Evolutionary conservation across 2,113 vertebrate genomes (phyloP).

Genomic region (Etia nguti): DNA sequence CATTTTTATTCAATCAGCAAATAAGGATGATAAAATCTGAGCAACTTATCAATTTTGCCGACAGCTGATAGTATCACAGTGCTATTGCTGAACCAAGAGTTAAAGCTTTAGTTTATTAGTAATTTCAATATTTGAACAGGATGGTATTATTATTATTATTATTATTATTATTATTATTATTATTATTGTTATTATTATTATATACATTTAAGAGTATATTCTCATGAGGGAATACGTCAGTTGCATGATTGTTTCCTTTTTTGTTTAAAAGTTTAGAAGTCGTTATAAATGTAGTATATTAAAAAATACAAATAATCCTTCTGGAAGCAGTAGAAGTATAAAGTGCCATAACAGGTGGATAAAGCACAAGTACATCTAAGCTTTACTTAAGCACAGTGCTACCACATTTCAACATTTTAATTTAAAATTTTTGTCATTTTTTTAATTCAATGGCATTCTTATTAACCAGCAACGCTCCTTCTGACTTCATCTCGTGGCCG

Average conservation of each 20-base stretch:
- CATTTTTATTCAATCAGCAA: neutral
- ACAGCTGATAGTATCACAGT: neutral
- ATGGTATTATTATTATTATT: neutral
- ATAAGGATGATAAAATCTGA: neutral
- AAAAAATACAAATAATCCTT: neutral
- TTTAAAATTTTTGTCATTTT: accelerated
- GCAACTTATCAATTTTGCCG: neutral
- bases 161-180: accelerated
- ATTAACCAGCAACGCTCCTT: neutral
- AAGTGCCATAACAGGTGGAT: neutral
- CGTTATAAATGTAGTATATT: neutral
- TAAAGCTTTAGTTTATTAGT: neutral
- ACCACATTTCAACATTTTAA: neutral
- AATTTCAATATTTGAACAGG: neutral
- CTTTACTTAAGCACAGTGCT: neutral
- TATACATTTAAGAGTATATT: neutral
- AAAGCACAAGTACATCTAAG: neutral
- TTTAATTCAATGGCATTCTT: accelerated
- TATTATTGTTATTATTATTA: neutral
- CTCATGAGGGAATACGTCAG: neutral
- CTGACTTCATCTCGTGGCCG: neutral
- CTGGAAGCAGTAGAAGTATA: neutral
- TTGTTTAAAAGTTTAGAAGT: neutral
- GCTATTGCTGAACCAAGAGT: neutral
- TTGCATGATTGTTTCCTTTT: neutral